Evolutionary conservation across 2,888 invertebrate species (phyloP).

Genomic region (Syritta pipiens): DNA sequence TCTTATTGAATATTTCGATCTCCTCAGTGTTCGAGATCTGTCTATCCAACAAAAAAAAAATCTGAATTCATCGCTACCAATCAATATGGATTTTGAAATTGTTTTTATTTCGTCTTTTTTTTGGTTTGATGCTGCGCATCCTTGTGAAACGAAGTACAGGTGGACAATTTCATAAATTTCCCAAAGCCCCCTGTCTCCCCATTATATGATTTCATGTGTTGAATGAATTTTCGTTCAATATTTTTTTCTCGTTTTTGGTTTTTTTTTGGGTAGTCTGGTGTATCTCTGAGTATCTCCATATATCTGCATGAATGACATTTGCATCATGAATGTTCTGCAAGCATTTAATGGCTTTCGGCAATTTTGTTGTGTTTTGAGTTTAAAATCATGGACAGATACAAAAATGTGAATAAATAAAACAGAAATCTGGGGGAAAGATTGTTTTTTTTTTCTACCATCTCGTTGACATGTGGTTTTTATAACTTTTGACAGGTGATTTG

Average conservation of each 20-base stretch:
- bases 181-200: conserved; percentile 38
- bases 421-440: no score
- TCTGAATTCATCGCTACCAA: conserved; percentile 36
- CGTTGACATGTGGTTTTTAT: no score
- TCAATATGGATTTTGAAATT: conserved; percentile 53
- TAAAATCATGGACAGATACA: conserved; percentile 3
- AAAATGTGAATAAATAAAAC: neutral
- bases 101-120: conserved; percentile 32
- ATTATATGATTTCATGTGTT: conserved; percentile 21
- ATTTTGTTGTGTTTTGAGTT: neutral
- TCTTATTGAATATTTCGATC: neutral
- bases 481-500: no score
- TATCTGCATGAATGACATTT: neutral
- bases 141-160: conserved; percentile 17
- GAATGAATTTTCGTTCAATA: conserved; percentile 1
- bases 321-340: conserved; percentile 9
- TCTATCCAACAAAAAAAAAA: neutral
- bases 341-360: conserved; percentile 31
- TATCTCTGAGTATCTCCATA: conserved; percentile 26
- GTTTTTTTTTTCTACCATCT: no score
- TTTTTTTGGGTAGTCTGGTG: neutral
- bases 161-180: conserved; percentile 55
- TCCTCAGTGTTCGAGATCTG: conserved; percentile 2
- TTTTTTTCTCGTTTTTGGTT: conserved; percentile 1
- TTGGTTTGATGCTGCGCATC: conserved; percentile 2